A percentile compares a stretch with the other conserved stretches of the same genome.
These are phyloP conservation scores for Pithys albifrons DNA, from an alignment of 2,113 vertebrate species.

Conservation along the genomic window DNA sequence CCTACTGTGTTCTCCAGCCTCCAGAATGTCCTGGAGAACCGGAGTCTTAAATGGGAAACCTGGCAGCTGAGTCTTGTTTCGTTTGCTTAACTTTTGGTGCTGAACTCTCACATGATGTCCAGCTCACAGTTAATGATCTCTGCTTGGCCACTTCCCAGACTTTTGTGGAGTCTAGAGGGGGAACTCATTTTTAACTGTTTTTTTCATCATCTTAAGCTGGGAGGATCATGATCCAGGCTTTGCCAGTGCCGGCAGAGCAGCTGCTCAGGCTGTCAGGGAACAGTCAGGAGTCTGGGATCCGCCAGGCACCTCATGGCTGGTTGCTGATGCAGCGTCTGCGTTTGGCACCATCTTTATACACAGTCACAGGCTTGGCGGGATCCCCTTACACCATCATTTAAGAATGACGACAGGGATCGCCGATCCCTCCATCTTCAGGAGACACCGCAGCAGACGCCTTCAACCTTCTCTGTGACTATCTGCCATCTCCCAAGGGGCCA, in stretches of 20 bases:
- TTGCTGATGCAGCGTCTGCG: not conserved
- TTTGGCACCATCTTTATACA: fast-evolving
- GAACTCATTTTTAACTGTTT: not conserved
- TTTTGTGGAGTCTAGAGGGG: not conserved
- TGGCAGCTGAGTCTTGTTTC: not conserved
- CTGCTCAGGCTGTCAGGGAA: not conserved
- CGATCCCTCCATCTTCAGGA: not conserved
- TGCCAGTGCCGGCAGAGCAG: not conserved
- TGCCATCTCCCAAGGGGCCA: not conserved
- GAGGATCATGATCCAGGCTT: not conserved
- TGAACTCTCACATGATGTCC: not conserved
- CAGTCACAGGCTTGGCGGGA: not conserved
- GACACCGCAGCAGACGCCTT: fast-evolving
- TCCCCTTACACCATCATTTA: not conserved
- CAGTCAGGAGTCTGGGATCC: not conserved
- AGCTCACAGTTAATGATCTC: not conserved
- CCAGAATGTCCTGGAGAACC: fast-evolving
- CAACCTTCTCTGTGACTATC: not conserved
- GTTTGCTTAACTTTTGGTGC: not conserved
- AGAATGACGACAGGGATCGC: not conserved
- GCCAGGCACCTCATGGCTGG: fast-evolving
- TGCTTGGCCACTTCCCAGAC: not conserved
- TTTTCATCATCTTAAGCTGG: not conserved
- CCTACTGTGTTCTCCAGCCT: not conserved
- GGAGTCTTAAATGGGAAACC: not conserved